phyloP scores from a whole-genome alignment of 2,888 invertebrate species.

The Drosophila setosimentum region DNA sequence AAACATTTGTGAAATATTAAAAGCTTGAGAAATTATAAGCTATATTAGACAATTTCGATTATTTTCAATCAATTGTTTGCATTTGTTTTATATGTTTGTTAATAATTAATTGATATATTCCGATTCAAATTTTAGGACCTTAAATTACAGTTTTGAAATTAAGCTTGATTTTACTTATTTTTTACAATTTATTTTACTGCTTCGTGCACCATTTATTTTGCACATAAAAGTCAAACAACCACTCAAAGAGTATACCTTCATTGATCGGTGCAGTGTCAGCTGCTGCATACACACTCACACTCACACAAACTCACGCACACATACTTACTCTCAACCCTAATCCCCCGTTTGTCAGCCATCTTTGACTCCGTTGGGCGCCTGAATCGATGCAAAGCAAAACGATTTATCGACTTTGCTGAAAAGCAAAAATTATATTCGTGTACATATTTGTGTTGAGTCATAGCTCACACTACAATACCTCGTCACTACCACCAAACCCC shows the following conservation, averaged over 20 bases:
- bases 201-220: neutral
- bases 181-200: neutral
- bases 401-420: slow-evolving; percentile 61
- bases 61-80: neutral
- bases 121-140: neutral
- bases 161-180: neutral
- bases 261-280: slow-evolving; percentile 33
- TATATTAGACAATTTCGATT: neutral
- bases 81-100: neutral
- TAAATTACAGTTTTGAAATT: neutral
- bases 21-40: neutral
- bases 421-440: slow-evolving; percentile 51
- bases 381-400: slow-evolving; percentile 37
- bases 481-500: neutral
- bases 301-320: neutral
- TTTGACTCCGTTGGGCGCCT: neutral
- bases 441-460: slow-evolving; percentile 32
- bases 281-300: slow-evolving; percentile 14
- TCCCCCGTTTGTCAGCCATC: neutral
- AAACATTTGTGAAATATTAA: neutral
- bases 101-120: neutral
- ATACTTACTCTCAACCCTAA: neutral
- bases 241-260: slow-evolving; percentile 4
- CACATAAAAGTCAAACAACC: neutral
- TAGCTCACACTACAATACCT: slow-evolving; percentile 1